A percentile compares a stretch with the other conserved stretches of the same genome.
Evolutionary conservation across 2,888 invertebrate genomes (phyloP).

Genomic region (Neoascia interrupta): DNA sequence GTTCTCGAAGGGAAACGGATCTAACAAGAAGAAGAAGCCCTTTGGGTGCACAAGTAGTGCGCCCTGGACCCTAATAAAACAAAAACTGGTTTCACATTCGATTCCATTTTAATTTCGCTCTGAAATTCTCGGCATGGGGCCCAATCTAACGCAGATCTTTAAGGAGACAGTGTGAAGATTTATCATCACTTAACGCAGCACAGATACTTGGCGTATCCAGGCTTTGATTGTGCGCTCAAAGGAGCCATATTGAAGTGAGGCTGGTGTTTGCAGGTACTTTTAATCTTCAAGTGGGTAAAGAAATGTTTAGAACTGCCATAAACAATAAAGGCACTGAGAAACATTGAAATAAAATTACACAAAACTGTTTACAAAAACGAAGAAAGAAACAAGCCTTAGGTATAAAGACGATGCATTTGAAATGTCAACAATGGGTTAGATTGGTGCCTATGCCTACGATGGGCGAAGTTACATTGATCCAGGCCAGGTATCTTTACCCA

Average conservation of each 20-base stretch:
- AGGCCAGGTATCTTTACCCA: too few relatives aligned
- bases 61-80: not conserved
- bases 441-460: too few relatives aligned
- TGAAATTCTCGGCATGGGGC: constrained; percentile 32
- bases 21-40: constrained; percentile 17
- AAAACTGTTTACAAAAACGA: too few relatives aligned
- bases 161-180: constrained; percentile 21
- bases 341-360: too few relatives aligned
- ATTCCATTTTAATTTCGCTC: constrained; percentile 15
- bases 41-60: constrained; percentile 9
- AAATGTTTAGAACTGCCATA: constrained; percentile 59
- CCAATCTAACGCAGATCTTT: constrained; percentile 27
- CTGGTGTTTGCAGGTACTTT: too few relatives aligned
- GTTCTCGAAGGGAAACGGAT: not conserved
- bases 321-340: too few relatives aligned
- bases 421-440: not conserved
- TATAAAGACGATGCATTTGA: too few relatives aligned
- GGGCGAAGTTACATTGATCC: too few relatives aligned
- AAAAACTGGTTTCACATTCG: constrained; percentile 16
- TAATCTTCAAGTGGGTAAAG: constrained; percentile 16
- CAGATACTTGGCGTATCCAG: not conserved
- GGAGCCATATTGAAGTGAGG: constrained; percentile 12
- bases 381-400: too few relatives aligned
- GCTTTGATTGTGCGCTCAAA: constrained; percentile 14
- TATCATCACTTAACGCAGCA: constrained; percentile 1